phyloP scores from a whole-genome alignment of 2,797 vertebrate genomes.

The Betta splendens region DNA sequence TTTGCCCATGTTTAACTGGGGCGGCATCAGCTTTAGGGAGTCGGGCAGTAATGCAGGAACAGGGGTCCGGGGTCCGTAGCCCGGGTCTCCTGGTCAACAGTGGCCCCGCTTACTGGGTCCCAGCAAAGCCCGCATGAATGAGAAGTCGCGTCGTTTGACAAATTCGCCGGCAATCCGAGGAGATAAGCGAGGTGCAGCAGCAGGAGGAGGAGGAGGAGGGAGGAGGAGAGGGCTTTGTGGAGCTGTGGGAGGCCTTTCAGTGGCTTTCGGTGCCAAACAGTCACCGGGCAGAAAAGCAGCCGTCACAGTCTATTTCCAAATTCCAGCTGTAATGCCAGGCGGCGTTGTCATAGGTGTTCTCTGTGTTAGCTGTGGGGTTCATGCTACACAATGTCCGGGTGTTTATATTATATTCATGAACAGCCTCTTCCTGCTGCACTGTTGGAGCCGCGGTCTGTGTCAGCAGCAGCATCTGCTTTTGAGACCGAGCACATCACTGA shows the following conservation, averaged over 20 bases:
- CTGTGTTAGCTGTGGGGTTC: conserved; percentile 24
- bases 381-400: conserved; percentile 12
- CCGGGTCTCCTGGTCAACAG: conserved; percentile 61
- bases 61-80: conserved; percentile 28
- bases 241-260: conserved; percentile 57
- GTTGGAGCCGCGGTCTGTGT: conserved; percentile 31
- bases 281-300: conserved; percentile 50
- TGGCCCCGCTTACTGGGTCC: conserved; percentile 67
- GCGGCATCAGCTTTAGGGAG: conserved; percentile 12
- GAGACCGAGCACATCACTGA: too few relatives aligned
- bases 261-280: conserved; percentile 57
- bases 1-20: conserved; percentile 17
- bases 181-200: conserved; percentile 51
- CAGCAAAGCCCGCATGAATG: conserved; percentile 63
- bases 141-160: conserved; percentile 63
- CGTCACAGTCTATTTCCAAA: conserved; percentile 35
- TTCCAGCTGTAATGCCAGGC: conserved; percentile 36
- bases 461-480: conserved; percentile 30
- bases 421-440: neutral
- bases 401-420: conserved; percentile 20
- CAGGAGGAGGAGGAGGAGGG: conserved; percentile 6
- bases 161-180: conserved; percentile 52
- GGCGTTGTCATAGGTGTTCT: conserved; percentile 22
- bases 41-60: conserved; percentile 1
- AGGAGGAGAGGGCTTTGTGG: conserved; percentile 18